Base-by-base conservation (phyloP, 37 sponge, comb jelly and placozoan genomes). In the Petrosia ficiformis region DNA sequence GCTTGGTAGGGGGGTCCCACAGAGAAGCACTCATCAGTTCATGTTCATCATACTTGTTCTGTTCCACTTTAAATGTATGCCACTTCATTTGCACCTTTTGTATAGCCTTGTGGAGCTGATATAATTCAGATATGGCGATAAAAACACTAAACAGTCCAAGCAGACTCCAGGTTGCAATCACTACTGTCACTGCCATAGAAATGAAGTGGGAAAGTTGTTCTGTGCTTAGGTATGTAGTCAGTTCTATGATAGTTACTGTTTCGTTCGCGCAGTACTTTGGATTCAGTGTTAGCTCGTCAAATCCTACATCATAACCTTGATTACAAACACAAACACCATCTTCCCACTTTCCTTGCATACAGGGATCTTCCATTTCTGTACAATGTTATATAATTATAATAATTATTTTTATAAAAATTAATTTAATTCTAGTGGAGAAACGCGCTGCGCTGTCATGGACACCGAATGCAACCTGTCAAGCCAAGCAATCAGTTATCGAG, bases 191-290 rank as follows among this genome's bases (percentile, higher is more conserved):
- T 36, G 68, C 43, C 67, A 78, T 78, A 1, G 78, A 14, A 8
- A n/a, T 36, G 16, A 39, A 67, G 69, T 78, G 78, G 54, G 67
- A 14, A 29, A 68, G 34, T 14, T 78, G 54, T 37, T 65, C 42
- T 19, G 14, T 14, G 1, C 40, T 26, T 24, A 56, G 34, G 38
- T 41, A 65, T 59, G 48, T 38, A 21, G 11, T 2, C 22, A 44
- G 3, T 22, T 37, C 8, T 1, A 73, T 74, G 39, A 66, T 25
- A 0, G 65, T 52, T 10, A 82, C 16, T 6, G 3, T 61, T 30
- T 67, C 42, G 22, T 82, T 48, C 19, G 42, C 39, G 43, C 82
- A 82, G 75, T 82, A 82, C 16, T 39, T 67, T n/a, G 82, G 82
- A 33, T 68, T 35, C n/a, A 74, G 54, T 16, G 44, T 29, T 0